Evolutionary conservation across 2,888 invertebrate genomes (phyloP), one percentile per base, ranked within the genome.

Genomic region (Ormia ochracea): DNA sequence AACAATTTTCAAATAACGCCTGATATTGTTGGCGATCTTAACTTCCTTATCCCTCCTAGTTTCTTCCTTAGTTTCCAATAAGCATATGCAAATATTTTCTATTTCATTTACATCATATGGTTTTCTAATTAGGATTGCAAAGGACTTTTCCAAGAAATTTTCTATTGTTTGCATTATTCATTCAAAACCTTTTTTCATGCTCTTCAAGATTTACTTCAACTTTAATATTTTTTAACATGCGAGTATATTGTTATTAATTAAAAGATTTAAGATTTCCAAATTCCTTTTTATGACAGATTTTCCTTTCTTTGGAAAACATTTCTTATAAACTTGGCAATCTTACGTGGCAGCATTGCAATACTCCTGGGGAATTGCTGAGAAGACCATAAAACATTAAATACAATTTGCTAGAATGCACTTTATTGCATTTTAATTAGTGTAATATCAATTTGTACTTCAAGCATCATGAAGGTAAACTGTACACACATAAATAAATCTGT

Each of bases 361-460:
- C 75, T 38, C 75, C 10, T 19, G 38, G 66, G 61, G 61, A 72
- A 38, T 70, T 74, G 65, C 66, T 41, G 68, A 52, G 45, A 70
- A 17, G 33, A 26, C 41, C 45, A 52, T 59, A 63, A 70, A 79
- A 65, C 38, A 66, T 59, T 54, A 75, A 75, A 66, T 36, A 61
- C 74, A 79, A 74, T 75, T 79, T 79, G 70, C 79, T 75, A 79
- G 79, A 75, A 75, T 75, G 75, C 70, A 79, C 80, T 82, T 78
- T 81, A 78, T 78, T 73, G 81, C 78, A 76, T 81, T 81, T 81
- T 81, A 81, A 81, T 81, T 81, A 79, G 79, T 79, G 76, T 76
- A 79, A 79, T 81, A 81, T 73, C 81, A 81, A 81, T 81, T 81
- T 81, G 81, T 79, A 73, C 79, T 72, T 75, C 73, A 73, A 75